A percentile compares a stretch with the other conserved stretches of the same genome.
Conservation (phyloP, 2,888 invertebrate species). For the Malthinus seriepunctatus region DNA sequence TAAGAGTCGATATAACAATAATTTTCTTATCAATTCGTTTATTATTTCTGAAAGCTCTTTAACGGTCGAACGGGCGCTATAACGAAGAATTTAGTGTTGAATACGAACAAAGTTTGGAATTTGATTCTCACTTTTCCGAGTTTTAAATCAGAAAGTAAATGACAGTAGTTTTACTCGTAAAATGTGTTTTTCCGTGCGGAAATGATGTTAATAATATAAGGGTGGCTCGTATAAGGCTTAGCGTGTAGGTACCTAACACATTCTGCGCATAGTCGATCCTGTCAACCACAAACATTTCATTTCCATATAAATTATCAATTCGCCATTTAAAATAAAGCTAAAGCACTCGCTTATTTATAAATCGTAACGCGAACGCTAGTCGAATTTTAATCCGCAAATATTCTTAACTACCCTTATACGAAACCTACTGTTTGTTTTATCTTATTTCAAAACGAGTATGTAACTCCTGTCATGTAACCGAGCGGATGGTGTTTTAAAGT, state of each 20-base stretch:
- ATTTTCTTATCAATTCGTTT: slow-evolving; percentile 22
- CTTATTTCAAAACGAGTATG: too few species aligned
- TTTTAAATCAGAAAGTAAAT: slow-evolving; percentile 22
- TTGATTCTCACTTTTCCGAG: slow-evolving; percentile 12
- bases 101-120: slow-evolving; percentile 6
- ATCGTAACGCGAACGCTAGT: not conserved
- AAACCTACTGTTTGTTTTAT: too few species aligned
- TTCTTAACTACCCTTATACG: too few species aligned
- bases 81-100: slow-evolving; percentile 19
- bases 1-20: slow-evolving; percentile 8
- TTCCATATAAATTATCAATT: slow-evolving; percentile 48
- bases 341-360: slow-evolving; percentile 35
- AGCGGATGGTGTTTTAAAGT: too few species aligned
- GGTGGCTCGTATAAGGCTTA: slow-evolving; percentile 35
- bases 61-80: slow-evolving; percentile 8
- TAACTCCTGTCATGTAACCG: too few species aligned
- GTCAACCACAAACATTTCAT: slow-evolving; percentile 42
- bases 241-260: slow-evolving; percentile 50
- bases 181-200: slow-evolving; percentile 34
- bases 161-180: slow-evolving; percentile 27
- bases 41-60: slow-evolving; percentile 22
- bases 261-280: slow-evolving; percentile 39
- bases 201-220: slow-evolving; percentile 33
- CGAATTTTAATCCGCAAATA: slow-evolving; percentile 13
- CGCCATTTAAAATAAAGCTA: slow-evolving; percentile 32